phyloP scores from a whole-genome alignment of 2,888 invertebrate genomes.

The Temnothorax unifasciatus region DNA sequence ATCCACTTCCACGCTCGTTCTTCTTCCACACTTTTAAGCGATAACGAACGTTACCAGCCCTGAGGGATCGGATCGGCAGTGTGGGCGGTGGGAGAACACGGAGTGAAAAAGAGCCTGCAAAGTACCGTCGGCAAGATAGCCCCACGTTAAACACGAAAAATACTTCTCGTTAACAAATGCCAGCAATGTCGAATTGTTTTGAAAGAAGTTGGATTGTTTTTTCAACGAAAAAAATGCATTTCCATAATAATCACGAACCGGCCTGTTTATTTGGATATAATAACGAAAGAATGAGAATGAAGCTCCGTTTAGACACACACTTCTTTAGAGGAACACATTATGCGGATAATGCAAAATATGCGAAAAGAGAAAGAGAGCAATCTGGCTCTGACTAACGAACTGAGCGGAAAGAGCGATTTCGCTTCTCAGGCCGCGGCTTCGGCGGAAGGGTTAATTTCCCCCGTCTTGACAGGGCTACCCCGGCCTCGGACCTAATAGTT shows the following conservation, averaged over 20 bases:
- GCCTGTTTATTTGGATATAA: not conserved
- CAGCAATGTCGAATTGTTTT: conserved; percentile 22
- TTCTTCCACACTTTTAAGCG: conserved; percentile 77
- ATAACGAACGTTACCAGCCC: conserved; percentile 77
- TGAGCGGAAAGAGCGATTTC: conserved; percentile 20
- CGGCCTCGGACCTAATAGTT: conserved; percentile 80
- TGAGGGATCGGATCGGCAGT: conserved; percentile 55
- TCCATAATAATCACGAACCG: not conserved
- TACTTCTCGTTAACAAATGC: conserved; percentile 22
- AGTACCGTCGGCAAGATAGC: conserved; percentile 50
- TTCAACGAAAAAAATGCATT: not conserved
- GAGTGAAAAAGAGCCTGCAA: conserved; percentile 28
- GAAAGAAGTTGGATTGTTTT: not conserved
- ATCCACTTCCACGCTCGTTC: conserved; percentile 78
- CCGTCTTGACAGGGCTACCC: conserved; percentile 58
- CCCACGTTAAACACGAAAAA: conserved; percentile 48
- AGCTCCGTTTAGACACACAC: not conserved
- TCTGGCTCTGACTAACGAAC: not conserved
- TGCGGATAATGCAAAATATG: not conserved
- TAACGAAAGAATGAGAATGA: not conserved
- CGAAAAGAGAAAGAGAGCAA: not conserved
- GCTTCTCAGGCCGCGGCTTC: conserved; percentile 13
- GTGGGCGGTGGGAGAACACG: not conserved
- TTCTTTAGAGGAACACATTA: not conserved
- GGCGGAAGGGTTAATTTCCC: conserved; percentile 45